phyloP scores from a whole-genome alignment of 1,140 invertebrate genomes.

The Orius insidiosus region DNA sequence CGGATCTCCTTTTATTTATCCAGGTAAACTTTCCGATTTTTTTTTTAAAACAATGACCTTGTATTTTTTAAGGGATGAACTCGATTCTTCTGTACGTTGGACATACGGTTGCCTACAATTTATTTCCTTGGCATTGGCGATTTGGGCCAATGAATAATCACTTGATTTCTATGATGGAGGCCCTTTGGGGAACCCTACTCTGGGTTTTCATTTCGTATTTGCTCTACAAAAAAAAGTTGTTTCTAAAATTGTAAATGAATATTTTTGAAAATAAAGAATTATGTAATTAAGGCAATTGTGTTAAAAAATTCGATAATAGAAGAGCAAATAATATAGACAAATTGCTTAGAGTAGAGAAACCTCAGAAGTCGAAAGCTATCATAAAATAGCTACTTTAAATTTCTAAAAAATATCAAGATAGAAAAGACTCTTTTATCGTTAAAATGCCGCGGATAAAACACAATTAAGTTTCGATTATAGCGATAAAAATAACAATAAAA shows the following conservation, averaged over 20 bases:
- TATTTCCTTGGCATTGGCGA: conserved; percentile 71
- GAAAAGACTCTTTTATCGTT: no score
- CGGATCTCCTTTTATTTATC: conserved; percentile 62
- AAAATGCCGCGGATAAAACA: no score
- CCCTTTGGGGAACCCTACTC: conserved; percentile 58
- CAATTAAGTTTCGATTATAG: no score
- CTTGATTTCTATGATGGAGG: conserved; percentile 49
- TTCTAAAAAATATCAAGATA: no score
- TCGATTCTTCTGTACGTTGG: conserved; percentile 73
- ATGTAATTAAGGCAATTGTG: no score
- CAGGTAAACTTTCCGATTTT: conserved; percentile 27
- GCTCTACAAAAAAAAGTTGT: conserved; percentile 49
- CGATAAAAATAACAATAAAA: no score
- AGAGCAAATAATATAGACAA: no score
- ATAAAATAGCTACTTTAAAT: no score
- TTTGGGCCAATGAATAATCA: conserved; percentile 54
- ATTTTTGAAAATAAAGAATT: no score
- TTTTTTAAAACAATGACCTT: neutral
- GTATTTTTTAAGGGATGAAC: conserved; percentile 67
- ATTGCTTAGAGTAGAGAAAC: no score
- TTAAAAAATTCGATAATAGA: no score
- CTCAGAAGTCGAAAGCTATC: no score
- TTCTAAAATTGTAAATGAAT: conserved; percentile 39
- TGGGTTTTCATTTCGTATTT: conserved; percentile 62
- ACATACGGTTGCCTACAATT: conserved; percentile 54